Percentiles rank a stretch among this genome's conserved stretches.
Evolutionary conservation across 2,888 invertebrate genomes (phyloP).

Genomic region (Ormyrus labotus): DNA sequence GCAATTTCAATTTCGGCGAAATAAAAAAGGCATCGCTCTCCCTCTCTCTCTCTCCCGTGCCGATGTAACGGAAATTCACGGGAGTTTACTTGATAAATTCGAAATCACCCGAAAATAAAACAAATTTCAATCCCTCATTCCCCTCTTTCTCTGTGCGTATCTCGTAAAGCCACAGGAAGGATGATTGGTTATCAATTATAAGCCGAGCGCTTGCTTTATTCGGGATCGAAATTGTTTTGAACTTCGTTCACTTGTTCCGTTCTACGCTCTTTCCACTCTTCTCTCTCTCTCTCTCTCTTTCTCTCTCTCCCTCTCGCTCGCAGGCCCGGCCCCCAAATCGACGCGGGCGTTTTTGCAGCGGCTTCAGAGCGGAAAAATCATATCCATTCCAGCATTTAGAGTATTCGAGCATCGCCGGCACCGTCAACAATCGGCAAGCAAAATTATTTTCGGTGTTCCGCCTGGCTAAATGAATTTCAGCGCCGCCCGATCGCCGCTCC

Average conservation of each 20-base stretch:
- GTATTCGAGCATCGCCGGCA: background rate
- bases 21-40: background rate
- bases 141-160: background rate
- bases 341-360: background rate
- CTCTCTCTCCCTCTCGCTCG: background rate
- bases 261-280: background rate
- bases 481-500: background rate
- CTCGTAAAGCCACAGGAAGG: background rate
- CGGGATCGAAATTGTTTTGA: slow-evolving; percentile 44
- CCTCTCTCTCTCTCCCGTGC: background rate
- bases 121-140: slow-evolving; percentile 37
- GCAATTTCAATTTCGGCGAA: slow-evolving; percentile 33
- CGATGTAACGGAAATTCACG: slow-evolving; percentile 28
- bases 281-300: background rate
- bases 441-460: slow-evolving; percentile 34
- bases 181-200: slow-evolving; percentile 43
- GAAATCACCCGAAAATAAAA: slow-evolving; percentile 48
- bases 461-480: slow-evolving; percentile 60
- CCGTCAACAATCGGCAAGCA: background rate
- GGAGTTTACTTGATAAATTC: slow-evolving; percentile 45
- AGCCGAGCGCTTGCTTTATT: slow-evolving; percentile 31
- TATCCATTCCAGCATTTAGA: slow-evolving; percentile 44
- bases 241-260: background rate
- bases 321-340: background rate
- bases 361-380: slow-evolving; percentile 38